Percentiles rank a stretch among this genome's conserved stretches.
Evolutionary conservation across 35 echinoderm and acorn worm genomes (phyloP).

Genomic region (Acanthaster planci): DNA sequence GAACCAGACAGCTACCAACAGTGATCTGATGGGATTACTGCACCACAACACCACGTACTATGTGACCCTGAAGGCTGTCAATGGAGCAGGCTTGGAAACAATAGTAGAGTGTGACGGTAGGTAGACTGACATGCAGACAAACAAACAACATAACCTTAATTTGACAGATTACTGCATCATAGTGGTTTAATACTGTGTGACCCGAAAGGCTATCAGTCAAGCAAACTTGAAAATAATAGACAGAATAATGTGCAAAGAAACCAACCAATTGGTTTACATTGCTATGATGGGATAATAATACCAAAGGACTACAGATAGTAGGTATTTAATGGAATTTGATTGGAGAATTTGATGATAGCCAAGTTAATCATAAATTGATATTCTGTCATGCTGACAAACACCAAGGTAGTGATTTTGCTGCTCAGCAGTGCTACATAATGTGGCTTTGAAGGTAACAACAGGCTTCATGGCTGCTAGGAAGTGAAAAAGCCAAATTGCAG

Average conservation of each 20-base stretch:
- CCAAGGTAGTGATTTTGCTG: too few relatives aligned
- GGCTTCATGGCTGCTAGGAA: too few relatives aligned
- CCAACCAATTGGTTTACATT: not conserved
- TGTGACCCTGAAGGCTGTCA: conserved; percentile 44
- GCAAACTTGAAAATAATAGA: conserved; percentile 17
- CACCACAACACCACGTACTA: conserved; percentile 33
- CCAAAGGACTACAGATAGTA: too few relatives aligned
- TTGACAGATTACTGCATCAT: too few relatives aligned
- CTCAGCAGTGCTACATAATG: not conserved
- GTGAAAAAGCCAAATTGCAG: too few relatives aligned
- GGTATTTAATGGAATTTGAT: too few relatives aligned
- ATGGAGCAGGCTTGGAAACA: conserved; percentile 37
- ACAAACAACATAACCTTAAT: too few relatives aligned
- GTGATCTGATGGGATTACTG: not conserved
- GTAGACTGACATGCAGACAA: too few relatives aligned
- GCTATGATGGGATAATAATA: not conserved
- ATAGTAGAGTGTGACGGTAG: conserved; percentile 33
- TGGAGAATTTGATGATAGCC: too few relatives aligned
- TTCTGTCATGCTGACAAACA: too few relatives aligned
- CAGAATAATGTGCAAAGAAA: too few relatives aligned
- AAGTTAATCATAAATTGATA: too few relatives aligned
- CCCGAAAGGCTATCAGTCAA: conserved; percentile 27
- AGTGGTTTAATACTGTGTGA: conserved; percentile 27
- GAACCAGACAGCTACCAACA: conserved; percentile 19
- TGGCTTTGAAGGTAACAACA: not conserved